Conservation (phyloP, 2,797 vertebrate genomes). For the Coregonus suidteri region DNA sequence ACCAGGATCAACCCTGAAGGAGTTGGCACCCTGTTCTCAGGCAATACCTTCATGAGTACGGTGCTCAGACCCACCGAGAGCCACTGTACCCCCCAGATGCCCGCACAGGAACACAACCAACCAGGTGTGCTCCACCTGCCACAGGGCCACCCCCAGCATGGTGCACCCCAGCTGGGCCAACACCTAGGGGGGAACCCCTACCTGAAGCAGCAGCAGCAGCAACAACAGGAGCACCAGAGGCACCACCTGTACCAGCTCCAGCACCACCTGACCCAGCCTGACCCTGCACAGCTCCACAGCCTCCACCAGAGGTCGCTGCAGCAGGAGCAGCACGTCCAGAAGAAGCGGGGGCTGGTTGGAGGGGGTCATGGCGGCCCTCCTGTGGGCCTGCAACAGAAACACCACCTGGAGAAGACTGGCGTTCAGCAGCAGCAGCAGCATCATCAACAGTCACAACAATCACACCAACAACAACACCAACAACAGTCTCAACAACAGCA, state of each 20-base stretch:
- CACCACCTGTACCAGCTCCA: slow-evolving; percentile 95
- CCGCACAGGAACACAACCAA: slow-evolving; percentile 83
- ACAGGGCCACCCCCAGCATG: slow-evolving; percentile 83
- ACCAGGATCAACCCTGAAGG: slow-evolving; percentile 81
- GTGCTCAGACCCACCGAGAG: slow-evolving; percentile 81
- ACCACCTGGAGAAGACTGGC: slow-evolving; percentile 84
- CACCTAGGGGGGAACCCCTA: slow-evolving; percentile 87
- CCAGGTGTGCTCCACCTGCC: slow-evolving; percentile 81
- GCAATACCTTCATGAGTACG: slow-evolving; percentile 84
- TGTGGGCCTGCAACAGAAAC: slow-evolving; percentile 89
- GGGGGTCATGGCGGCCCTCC: slow-evolving; percentile 81
- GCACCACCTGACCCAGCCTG: slow-evolving; percentile 86
- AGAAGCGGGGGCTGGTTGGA: slow-evolving; percentile 88
- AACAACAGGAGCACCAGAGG: slow-evolving; percentile 86
- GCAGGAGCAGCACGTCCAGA: slow-evolving; percentile 91
- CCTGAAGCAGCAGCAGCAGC: slow-evolving; percentile 82
- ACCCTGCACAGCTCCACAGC: slow-evolving; percentile 83
- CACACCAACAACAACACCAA: slow-evolving; percentile 77
- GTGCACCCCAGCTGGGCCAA: slow-evolving; percentile 77
- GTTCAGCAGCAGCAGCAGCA: slow-evolving; percentile 80
- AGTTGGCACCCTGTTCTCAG: slow-evolving; percentile 82
- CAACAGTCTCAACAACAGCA: slow-evolving; percentile 68
- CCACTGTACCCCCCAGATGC: slow-evolving; percentile 83
- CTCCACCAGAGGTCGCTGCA: slow-evolving; percentile 90
- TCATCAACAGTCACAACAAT: slow-evolving; percentile 68